Percentiles rank a stretch among this genome's conserved stretches.
phyloP scores from a whole-genome alignment of 1,140 invertebrate genomes.

The Pararge aegeria region DNA sequence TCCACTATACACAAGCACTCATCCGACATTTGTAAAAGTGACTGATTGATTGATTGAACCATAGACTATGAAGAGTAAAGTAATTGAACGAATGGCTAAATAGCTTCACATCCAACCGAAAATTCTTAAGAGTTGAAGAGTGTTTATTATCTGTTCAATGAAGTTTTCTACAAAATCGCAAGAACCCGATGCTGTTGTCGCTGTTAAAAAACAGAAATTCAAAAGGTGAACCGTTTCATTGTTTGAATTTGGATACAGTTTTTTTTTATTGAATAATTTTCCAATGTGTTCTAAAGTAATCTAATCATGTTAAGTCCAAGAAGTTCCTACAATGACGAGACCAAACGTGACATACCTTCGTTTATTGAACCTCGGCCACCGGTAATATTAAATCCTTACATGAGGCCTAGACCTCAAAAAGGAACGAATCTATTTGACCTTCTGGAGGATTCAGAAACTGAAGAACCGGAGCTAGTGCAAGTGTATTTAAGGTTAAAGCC shows the following conservation, averaged over 20 bases:
- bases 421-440: constrained; percentile 65
- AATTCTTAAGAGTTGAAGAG: too few species aligned
- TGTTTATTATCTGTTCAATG: too few species aligned
- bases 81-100: too few species aligned
- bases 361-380: constrained; percentile 72
- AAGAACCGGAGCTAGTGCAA: constrained; percentile 62
- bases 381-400: constrained; percentile 68
- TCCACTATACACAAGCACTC: constrained; percentile 50
- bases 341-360: constrained; percentile 62
- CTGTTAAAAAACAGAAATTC: too few species aligned
- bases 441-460: constrained; percentile 59
- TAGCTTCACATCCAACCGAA: too few species aligned
- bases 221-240: too few species aligned
- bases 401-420: constrained; percentile 66
- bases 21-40: constrained; percentile 61
- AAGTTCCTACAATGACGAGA: constrained; percentile 46
- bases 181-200: too few species aligned
- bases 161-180: too few species aligned
- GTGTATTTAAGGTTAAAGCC: constrained; percentile 69
- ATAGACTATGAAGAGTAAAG: too few species aligned
- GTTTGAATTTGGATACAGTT: too few species aligned
- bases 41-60: constrained; percentile 39
- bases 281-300: not conserved
- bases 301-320: constrained; percentile 44
- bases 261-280: not conserved